These are phyloP conservation scores for Anhinga anhinga DNA, from an alignment of 2,113 vertebrate genomes.

Conservation along the genomic window DNA sequence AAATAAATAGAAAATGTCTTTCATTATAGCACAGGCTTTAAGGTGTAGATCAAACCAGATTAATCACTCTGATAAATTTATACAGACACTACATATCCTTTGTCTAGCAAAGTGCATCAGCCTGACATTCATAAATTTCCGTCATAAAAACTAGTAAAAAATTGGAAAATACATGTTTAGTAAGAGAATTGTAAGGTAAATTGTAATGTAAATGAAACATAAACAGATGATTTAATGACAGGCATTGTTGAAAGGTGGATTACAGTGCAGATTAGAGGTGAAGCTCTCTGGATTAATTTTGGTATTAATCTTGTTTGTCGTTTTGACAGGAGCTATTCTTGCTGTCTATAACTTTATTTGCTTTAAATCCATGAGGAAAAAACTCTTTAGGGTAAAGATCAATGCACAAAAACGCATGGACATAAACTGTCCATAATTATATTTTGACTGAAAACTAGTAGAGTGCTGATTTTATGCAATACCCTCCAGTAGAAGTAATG, in stretches of 20 bases:
- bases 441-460: neutral
- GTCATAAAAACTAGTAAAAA: neutral
- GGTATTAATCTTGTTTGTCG: neutral
- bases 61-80: neutral
- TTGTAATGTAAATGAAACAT: neutral
- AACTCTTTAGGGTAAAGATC: neutral
- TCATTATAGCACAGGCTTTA: neutral
- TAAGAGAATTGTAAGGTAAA: neutral
- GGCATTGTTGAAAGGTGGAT: neutral
- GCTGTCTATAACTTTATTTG: neutral
- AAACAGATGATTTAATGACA: neutral
- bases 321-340: neutral
- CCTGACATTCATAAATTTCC: neutral
- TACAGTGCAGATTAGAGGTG: neutral
- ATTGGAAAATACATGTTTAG: neutral
- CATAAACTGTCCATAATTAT: neutral
- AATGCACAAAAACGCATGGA: neutral
- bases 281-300: neutral
- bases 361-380: neutral
- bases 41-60: neutral
- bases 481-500: neutral
- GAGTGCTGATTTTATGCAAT: neutral
- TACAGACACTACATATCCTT: neutral
- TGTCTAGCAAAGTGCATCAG: neutral
- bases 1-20: neutral